Evolutionary conservation across 2,888 invertebrate species (phyloP).

Genomic region (Oxyscelio sp.): DNA sequence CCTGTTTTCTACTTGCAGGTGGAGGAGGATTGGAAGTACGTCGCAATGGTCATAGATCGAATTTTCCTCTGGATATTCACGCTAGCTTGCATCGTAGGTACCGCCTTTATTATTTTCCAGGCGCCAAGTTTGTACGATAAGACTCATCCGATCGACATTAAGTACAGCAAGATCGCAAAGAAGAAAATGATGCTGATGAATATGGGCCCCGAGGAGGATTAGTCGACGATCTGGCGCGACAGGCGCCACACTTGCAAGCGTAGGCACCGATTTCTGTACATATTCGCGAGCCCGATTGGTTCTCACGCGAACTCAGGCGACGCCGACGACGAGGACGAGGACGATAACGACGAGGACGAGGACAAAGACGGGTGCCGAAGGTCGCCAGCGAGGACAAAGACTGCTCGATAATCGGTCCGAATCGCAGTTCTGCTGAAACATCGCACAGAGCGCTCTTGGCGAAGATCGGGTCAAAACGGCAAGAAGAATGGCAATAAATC

Average conservation of each 20-base stretch:
- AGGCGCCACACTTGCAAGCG: conserved; percentile 46
- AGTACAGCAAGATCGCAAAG: conserved; percentile 97
- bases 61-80: conserved; percentile 98
- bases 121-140: conserved; percentile 97
- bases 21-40: conserved; percentile 99
- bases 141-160: conserved; percentile 96
- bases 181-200: conserved; percentile 96
- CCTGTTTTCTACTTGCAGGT: conserved; percentile 90
- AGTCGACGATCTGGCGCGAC: conserved; percentile 85
- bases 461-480: conserved; percentile 16
- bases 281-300: conserved; percentile 38
- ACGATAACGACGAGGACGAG: conserved; percentile 52
- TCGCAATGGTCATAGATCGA: conserved; percentile 98
- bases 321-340: conserved; percentile 67
- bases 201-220: conserved; percentile 93
- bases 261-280: conserved; percentile 69
- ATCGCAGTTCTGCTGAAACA: conserved; percentile 46
- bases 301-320: conserved; percentile 63
- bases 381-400: conserved; percentile 41
- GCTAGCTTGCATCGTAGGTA: conserved; percentile 97
- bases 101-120: conserved; percentile 95
- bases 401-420: conserved; percentile 44
- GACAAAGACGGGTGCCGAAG: conserved; percentile 20
- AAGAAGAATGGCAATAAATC: conserved; percentile 45
- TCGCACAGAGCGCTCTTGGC: conserved; percentile 55